phyloP scores from a whole-genome alignment of 2,113 vertebrate genomes.

The Clarias batrachus region DNA sequence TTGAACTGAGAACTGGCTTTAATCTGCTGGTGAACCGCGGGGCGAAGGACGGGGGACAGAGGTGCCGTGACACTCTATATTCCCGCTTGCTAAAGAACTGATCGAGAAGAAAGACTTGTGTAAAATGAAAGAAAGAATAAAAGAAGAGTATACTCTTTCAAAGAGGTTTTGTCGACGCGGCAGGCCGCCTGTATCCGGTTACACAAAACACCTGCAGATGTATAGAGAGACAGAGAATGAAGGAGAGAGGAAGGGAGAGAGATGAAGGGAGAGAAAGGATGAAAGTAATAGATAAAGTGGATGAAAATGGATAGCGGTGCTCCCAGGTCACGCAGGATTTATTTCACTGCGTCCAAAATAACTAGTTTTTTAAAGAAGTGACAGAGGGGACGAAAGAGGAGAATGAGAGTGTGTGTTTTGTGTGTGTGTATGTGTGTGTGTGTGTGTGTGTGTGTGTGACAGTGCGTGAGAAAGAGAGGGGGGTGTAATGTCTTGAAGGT shows the following conservation, averaged over 20 bases:
- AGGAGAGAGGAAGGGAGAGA: conserved; percentile 36
- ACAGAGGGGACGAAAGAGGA: conserved; percentile 51
- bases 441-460: neutral
- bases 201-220: conserved; percentile 46
- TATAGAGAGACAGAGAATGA: conserved; percentile 21
- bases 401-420: conserved; percentile 39
- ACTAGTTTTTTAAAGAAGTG: conserved; percentile 63
- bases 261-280: conserved; percentile 45
- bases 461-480: neutral
- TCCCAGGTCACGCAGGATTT: conserved; percentile 69
- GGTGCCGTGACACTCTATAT: neutral
- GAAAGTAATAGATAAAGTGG: conserved; percentile 31
- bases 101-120: neutral
- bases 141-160: conserved; percentile 51
- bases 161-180: conserved; percentile 62
- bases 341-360: conserved; percentile 64
- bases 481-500: neutral
- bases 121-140: conserved; percentile 36
- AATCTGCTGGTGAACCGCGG: neutral
- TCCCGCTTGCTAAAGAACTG: neutral
- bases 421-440: neutral
- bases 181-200: conserved; percentile 67
- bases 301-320: conserved; percentile 49
- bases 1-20: neutral
- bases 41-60: too few relatives aligned